Evolutionary conservation across 2,797 vertebrate species (phyloP).

Genomic region (Sciaenops ocellatus): DNA sequence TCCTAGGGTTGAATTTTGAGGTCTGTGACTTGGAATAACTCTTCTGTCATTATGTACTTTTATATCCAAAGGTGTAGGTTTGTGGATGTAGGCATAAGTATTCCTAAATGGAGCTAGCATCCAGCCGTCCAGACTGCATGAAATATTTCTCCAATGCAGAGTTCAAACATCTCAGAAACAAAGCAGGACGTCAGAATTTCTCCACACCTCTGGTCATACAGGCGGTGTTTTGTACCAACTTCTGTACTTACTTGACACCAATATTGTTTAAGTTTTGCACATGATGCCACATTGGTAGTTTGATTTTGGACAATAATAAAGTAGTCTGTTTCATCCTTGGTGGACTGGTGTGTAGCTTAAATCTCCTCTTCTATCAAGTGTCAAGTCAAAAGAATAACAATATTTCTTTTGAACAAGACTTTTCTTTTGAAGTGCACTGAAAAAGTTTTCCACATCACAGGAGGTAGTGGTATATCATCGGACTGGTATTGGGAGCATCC

Average conservation of each 20-base stretch:
- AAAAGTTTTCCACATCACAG: neutral
- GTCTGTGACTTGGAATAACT: too few relatives aligned
- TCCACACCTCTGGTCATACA: too few relatives aligned
- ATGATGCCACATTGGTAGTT: too few relatives aligned
- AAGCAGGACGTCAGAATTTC: too few relatives aligned
- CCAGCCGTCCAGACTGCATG: neutral
- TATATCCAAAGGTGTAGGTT: too few relatives aligned
- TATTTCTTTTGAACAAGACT: neutral
- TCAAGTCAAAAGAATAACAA: neutral
- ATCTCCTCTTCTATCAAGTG: neutral
- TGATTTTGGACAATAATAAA: too few relatives aligned
- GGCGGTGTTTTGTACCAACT: too few relatives aligned
- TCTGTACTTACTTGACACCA: too few relatives aligned
- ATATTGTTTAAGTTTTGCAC: too few relatives aligned
- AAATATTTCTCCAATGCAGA: neutral
- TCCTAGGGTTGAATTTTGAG: too few relatives aligned
- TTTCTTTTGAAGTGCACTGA: neutral
- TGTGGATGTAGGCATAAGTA: neutral
- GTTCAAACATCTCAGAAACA: neutral
- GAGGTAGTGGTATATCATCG: conserved; percentile 5
- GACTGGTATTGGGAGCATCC: neutral
- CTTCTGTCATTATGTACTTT: too few relatives aligned
- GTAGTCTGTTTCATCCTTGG: too few relatives aligned
- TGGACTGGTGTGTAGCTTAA: neutral
- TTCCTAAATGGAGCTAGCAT: neutral